Base-by-base conservation (phyloP, 2,113 vertebrate species). In the Petrocephalus zakoni region DNA sequence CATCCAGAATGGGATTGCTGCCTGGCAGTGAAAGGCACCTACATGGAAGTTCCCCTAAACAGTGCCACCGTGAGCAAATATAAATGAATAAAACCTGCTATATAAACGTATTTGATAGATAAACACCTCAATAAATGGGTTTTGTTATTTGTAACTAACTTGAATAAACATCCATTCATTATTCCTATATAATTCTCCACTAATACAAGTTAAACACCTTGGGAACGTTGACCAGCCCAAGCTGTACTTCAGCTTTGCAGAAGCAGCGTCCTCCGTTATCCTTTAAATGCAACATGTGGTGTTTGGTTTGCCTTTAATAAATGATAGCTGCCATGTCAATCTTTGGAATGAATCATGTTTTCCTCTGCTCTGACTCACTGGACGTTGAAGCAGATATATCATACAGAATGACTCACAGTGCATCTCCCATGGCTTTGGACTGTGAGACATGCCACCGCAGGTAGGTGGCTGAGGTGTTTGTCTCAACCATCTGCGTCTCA, bases 1-100 rank as follows among this genome's bases (percentile, higher is more conserved):
- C 82, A 84, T 84, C 82, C 47, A 52, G 51, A 84, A 84, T 84
- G 51, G 42, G 82, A 46, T 82, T 82, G 17, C 22, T 82, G 42
- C 22, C 8, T 6, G 22, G 34, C 17, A 42, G 34, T 19, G 78
- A 47, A 21, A 46, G 46, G 19, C 11, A 8, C 47, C n/a, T 0
- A n/a, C 11, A 84, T n/a, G n/a, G 11, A 75, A 34, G 68, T 75
- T 75, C 9, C 68, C 68, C 34, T 5, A 75, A 64, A 75, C 21
- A 49, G 82, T 82, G 78, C n/a, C n/a, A 82, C 46, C 34, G 29
- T 21, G 34, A 47, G 61, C 25, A n/a, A 25, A 13, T 55, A 19
- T 19, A 17, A 15, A 13, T 55, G 25, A 8, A 75, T 13, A 75
- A 8, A 75, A 34, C 68, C 10, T 29, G 68, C 3, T 11, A 25